A percentile compares a stretch with the other conserved stretches of the same genome.
phyloP scores from a whole-genome alignment of 2,113 vertebrate species.

The Bubo scandiacus region DNA sequence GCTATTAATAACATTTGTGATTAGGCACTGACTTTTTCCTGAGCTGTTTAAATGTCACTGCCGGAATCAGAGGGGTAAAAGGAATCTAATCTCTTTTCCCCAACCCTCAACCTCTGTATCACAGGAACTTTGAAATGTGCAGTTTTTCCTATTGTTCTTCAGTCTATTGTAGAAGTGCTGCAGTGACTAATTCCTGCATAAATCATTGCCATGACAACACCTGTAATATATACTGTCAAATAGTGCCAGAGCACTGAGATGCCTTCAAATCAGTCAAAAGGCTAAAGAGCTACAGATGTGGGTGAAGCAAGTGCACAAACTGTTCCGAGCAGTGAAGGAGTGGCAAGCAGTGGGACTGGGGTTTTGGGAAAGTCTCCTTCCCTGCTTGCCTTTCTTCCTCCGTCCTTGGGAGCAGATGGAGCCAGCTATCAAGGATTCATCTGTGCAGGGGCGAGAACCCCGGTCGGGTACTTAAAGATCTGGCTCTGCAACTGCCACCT shows the following conservation, averaged over 20 bases:
- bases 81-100: conserved; percentile 13
- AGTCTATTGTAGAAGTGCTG: conserved; percentile 13
- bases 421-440: accelerated
- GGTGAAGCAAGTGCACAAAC: neutral
- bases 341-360: neutral
- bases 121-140: conserved; percentile 15
- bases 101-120: neutral
- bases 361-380: neutral
- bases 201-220: conserved; percentile 73
- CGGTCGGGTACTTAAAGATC: accelerated
- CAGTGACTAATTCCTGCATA: conserved; percentile 49
- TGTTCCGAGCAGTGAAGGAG: neutral
- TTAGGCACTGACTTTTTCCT: conserved; percentile 16
- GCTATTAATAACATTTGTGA: conserved; percentile 20
- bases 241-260: neutral
- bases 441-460: neutral
- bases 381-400: neutral
- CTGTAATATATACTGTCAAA: neutral
- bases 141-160: conserved; percentile 39
- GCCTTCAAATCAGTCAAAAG: neutral
- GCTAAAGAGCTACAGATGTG: neutral
- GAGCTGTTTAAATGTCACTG: neutral
- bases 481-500: neutral
- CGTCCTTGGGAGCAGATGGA: neutral
- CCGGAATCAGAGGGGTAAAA: neutral